These are phyloP conservation scores for Phaethornis superciliosus DNA, from an alignment of 2,113 vertebrate genomes.

Conservation along the genomic window DNA sequence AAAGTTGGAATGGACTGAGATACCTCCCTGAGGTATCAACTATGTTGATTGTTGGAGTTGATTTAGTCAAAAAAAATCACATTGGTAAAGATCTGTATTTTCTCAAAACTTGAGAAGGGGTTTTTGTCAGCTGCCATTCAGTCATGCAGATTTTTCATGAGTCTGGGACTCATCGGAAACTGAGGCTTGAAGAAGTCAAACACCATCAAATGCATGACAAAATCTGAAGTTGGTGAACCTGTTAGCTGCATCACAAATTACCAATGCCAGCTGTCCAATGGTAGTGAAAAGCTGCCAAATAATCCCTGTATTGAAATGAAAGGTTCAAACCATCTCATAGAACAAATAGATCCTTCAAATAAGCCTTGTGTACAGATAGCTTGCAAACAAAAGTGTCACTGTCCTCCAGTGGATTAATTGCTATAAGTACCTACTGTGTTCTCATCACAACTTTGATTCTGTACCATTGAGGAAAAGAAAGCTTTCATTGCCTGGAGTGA, in stretches of 20 bases:
- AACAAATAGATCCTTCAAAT: conserved; percentile 31
- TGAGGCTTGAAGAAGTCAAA: neutral
- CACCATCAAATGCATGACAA: neutral
- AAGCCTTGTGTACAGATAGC: neutral
- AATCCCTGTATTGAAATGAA: neutral
- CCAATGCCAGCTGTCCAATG: neutral
- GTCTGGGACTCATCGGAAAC: neutral
- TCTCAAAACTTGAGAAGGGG: neutral
- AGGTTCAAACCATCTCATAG: neutral
- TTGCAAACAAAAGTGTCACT: conserved; percentile 13
- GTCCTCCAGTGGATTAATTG: conserved; percentile 41
- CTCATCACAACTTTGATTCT: conserved; percentile 6
- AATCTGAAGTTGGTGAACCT: neutral
- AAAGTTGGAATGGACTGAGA: neutral
- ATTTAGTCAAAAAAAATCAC: neutral
- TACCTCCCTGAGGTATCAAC: neutral
- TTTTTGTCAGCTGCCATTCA: neutral
- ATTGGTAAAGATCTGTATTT: neutral
- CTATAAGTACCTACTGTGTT: conserved; percentile 3
- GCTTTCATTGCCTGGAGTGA: neutral
- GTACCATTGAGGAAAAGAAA: conserved; percentile 29
- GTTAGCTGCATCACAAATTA: neutral
- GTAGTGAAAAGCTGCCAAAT: neutral
- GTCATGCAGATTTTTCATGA: neutral
- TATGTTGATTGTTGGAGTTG: neutral